These are phyloP conservation scores for Xanthorhoe spadicearia DNA, from an alignment of 2,888 invertebrate genomes.

Conservation along the genomic window DNA sequence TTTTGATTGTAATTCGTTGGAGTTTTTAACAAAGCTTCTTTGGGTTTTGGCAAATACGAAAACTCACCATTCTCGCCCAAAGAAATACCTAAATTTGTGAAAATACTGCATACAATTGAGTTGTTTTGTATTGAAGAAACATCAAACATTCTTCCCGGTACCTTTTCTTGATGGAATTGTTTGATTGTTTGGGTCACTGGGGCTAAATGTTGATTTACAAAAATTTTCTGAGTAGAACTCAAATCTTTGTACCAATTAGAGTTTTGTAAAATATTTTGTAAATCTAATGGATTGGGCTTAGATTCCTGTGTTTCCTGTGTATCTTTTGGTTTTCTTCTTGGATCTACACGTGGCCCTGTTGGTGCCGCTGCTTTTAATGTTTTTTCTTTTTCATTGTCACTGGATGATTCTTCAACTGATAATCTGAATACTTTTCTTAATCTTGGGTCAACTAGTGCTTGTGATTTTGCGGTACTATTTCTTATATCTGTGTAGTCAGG, in stretches of 20 bases:
- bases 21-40: conserved; percentile 77
- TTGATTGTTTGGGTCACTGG: conserved; percentile 86
- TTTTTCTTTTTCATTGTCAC: conserved; percentile 84
- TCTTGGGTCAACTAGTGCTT: conserved; percentile 90
- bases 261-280: conserved; percentile 87
- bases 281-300: conserved; percentile 76
- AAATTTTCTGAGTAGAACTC: conserved; percentile 89
- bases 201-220: conserved; percentile 88
- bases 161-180: conserved; percentile 85
- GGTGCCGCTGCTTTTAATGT: conserved; percentile 61
- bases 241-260: conserved; percentile 89
- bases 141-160: conserved; percentile 83
- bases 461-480: conserved; percentile 88
- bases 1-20: conserved; percentile 72
- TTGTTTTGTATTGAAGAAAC: conserved; percentile 80
- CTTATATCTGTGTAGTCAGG: conserved; percentile 91
- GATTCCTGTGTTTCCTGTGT: conserved; percentile 61
- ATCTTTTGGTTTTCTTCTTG: conserved; percentile 78
- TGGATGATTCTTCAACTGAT: conserved; percentile 86
- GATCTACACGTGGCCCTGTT: conserved; percentile 75
- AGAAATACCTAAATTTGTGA: conserved; percentile 86
- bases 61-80: conserved; percentile 85
- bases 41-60: conserved; percentile 76
- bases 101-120: conserved; percentile 83
- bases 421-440: conserved; percentile 90